Evolutionary conservation across 2,888 invertebrate species (phyloP), one percentile per base, ranked within the genome.

Genomic region (Andrena dorsata): DNA sequence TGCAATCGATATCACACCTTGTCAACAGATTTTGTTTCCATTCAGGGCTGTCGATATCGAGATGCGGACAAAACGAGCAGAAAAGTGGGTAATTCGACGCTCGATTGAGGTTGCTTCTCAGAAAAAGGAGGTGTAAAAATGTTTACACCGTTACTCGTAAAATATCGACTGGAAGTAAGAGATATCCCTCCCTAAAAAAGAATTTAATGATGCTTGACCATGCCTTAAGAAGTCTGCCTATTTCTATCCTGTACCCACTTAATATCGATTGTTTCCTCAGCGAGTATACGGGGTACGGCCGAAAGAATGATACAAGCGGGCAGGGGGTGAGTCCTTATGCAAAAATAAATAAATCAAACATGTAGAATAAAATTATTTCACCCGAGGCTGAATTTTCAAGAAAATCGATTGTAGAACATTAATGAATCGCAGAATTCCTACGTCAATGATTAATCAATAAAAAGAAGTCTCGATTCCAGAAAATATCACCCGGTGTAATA

Each of bases 1-100:
- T 23, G 63, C n/a, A 73, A 73, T 64, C 53, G 64, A 51, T 35
- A 51, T 51, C 53, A 41, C n/a, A 32, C 28, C 47, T 53, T 41
- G 73, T 73, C 53, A 64, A 56, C 35, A 35, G 64, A 73, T 64
- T 28, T 56, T 73, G 16, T 73, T 73, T 64, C 20, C 32, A 32
- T 28, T 60, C 30, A 23, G 32, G 58, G 47, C 26, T 13, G 23
- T 23, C 73, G 60, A 73, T 28, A 73, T 35, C 23, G 49, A 74
- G 60, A 10, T 23, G 32, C 30, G 35, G 32, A 49, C 65, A 47
- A 74, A 49, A 64, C 58, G 20, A 51, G 49, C 26, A 65, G 65
- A 66, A 65, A 74, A 65, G 35, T 41, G 35, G 58, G 65, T 73
- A 74, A 65, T 51, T 73, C 28, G 49, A 73, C 65, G 28, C 74